Base-by-base conservation (phyloP, 2,797 vertebrate species). In the Myotis pilosus region DNA sequence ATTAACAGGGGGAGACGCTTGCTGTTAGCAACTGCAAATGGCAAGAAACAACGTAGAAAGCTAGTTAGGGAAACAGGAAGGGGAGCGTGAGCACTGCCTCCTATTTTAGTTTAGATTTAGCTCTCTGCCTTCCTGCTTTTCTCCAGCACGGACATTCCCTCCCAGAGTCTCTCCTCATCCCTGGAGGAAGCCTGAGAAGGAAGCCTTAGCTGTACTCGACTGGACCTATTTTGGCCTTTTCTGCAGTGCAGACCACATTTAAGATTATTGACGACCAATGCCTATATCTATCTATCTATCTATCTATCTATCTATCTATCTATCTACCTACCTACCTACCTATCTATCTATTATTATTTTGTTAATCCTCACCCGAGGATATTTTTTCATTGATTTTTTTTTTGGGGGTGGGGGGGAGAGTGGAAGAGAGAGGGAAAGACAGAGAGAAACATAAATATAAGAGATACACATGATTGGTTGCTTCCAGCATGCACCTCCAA, bases 1-100 rank as follows among this genome's bases (percentile, higher is more conserved):
- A 91, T 80, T 76, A 87, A 95, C 12, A 53, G 0, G 25, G 93
- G 33, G 57, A 49, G 97, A 96, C 53, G 85, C 64, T 94, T 95
- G 87, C 79, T 94, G 55, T 95, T 92, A 47, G 47, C 47, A 95
- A 81, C 88, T 80, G 87, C 49, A 81, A 94, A 92, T 8, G 17
- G 89, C 22, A 83, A 93, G 95, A 23, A 71, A n/a, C 79, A 38
- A 33, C 76, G 75, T 71, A 7, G 91, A 60, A 91, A 89, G 94
- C 60, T 86, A 75, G 82, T 93, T 64, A 78, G 93, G 20, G 71
- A 90, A 23, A 17, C 23, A 44, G 84, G 41, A 87, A 22, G 16
- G 16, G 57, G 22, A 13, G 28, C 6, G 22, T n/a, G 74, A 57
- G 55, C 6, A 30, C 15, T 0, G 13, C 47, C 55, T 57, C 36